Conservation (phyloP, 2,888 invertebrate species). For the Caenorhabditis becei region DNA sequence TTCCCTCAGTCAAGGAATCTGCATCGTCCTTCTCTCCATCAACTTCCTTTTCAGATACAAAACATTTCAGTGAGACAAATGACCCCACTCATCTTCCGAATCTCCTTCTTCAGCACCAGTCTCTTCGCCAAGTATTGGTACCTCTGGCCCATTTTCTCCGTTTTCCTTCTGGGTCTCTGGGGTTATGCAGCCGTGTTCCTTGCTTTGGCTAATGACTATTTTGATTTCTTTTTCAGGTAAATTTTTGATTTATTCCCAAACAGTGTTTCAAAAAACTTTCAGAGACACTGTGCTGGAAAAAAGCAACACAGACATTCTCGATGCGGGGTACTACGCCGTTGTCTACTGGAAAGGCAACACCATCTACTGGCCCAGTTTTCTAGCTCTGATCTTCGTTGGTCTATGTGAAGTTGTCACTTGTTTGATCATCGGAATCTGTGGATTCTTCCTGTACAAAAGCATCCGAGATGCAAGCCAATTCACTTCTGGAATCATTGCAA, state of each 20-base stretch:
- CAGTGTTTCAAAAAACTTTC: not conserved
- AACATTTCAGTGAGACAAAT: not conserved
- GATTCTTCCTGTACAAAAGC: constrained; percentile 6
- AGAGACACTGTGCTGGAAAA: constrained; percentile 25
- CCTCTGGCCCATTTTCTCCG: constrained; percentile 1
- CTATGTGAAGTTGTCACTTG: constrained; percentile 20
- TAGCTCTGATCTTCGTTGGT: constrained; percentile 11
- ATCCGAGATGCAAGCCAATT: constrained; percentile 24
- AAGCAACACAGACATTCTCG: constrained; percentile 5
- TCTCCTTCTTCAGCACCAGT: not conserved
- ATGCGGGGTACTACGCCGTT: constrained; percentile 20
- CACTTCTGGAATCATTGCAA: constrained; percentile 13
- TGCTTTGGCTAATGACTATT: constrained; percentile 15
- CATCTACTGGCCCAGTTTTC: constrained; percentile 18
- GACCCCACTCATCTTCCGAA: no score
- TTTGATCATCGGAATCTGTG: constrained; percentile 1
- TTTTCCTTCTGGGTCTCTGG: constrained; percentile 3
- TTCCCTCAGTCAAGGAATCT: constrained; percentile 37
- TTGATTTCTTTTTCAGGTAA: constrained; percentile 32
- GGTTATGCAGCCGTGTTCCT: constrained; percentile 1
- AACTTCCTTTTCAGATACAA: constrained; percentile 32
- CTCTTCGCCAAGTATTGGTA: constrained; percentile 4
- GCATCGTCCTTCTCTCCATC: constrained; percentile 25
- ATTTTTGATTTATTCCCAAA: not conserved
- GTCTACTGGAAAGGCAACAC: constrained; percentile 13